Percentiles rank a stretch among this genome's conserved stretches.
Evolutionary conservation across 1,140 invertebrate genomes (phyloP).

Genomic region (Lamellibrachia luymesi): DNA sequence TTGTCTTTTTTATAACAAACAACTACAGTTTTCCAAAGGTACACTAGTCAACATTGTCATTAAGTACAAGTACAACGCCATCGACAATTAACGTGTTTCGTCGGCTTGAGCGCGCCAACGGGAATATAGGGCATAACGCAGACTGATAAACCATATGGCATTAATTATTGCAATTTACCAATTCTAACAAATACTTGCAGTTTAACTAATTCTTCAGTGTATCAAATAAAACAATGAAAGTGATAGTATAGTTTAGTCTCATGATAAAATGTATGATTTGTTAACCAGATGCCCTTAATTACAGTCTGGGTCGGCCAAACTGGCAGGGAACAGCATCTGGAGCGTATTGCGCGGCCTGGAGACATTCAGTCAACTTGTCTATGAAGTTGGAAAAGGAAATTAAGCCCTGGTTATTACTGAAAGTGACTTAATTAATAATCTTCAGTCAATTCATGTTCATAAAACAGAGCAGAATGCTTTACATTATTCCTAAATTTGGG

Average conservation of each 20-base stretch:
- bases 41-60: too few species aligned
- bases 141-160: too few species aligned
- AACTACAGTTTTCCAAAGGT: too few species aligned
- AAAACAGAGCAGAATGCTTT: not conserved
- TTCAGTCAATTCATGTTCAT: slow-evolving; percentile 62
- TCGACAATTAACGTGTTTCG: too few species aligned
- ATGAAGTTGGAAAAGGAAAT: slow-evolving; percentile 46
- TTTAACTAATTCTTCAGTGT: not conserved
- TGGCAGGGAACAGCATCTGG: slow-evolving; percentile 50
- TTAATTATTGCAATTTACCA: too few species aligned
- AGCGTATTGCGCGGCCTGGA: slow-evolving; percentile 55
- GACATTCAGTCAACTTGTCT: slow-evolving; percentile 55
- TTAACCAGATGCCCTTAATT: slow-evolving; percentile 33
- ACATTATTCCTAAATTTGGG: too few species aligned
- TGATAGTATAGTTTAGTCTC: not conserved
- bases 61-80: too few species aligned
- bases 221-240: not conserved
- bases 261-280: not conserved
- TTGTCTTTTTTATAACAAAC: too few species aligned
- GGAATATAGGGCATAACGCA: too few species aligned
- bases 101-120: too few species aligned
- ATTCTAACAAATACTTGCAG: too few species aligned
- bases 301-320: slow-evolving; percentile 23
- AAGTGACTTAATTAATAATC: slow-evolving; percentile 45
- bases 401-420: slow-evolving; percentile 63